phyloP scores from a whole-genome alignment of 2,797 vertebrate species.

The Melanotaenia maccullochi region DNA sequence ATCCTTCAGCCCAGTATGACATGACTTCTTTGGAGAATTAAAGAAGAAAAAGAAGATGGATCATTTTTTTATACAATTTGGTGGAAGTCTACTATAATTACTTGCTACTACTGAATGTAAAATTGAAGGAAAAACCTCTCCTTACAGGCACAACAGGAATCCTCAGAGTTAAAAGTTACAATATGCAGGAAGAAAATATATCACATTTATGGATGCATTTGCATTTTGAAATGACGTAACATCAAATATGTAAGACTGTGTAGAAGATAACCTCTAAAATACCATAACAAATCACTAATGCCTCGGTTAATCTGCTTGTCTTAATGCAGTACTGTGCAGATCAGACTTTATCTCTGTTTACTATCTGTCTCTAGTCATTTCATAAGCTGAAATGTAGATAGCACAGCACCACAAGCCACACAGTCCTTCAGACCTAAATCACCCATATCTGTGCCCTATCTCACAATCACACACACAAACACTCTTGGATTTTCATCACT shows the following conservation, averaged over 20 bases:
- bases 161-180: slow-evolving; percentile 17
- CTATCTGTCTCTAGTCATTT: slow-evolving; percentile 39
- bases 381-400: slow-evolving; percentile 35
- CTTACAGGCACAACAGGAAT: slow-evolving; percentile 25
- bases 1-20: slow-evolving; percentile 63
- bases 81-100: slow-evolving; percentile 37
- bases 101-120: slow-evolving; percentile 35
- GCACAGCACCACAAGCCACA: slow-evolving; percentile 25
- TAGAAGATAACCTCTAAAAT: slow-evolving; percentile 48
- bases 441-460: not conserved
- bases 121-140: slow-evolving; percentile 30
- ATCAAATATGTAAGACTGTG: slow-evolving; percentile 43
- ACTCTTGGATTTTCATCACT: not conserved
- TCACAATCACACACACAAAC: not conserved
- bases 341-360: slow-evolving; percentile 47
- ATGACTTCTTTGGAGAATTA: slow-evolving; percentile 48
- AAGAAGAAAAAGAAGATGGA: slow-evolving; percentile 26
- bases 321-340: slow-evolving; percentile 27
- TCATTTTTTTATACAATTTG: slow-evolving; percentile 42
- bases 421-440: slow-evolving; percentile 30
- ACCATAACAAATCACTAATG: slow-evolving; percentile 16
- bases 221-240: slow-evolving; percentile 20
- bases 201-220: slow-evolving; percentile 47
- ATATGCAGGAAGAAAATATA: slow-evolving; percentile 10
- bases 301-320: slow-evolving; percentile 41